These are phyloP conservation scores for Macaca fascicularis DNA, from an alignment of 2,113 vertebrate genomes.

Conservation along the genomic window T2T-MFA8v1.1 NC_088385.1:113783501-113784000, in stretches of 20 bases:
- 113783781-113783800: background rate
- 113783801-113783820: background rate
- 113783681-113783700: background rate
- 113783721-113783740: background rate
- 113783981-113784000: constrained; percentile 13
- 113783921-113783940: background rate
- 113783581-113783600: background rate
- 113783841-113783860: background rate
- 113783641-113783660: background rate
- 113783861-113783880: background rate
- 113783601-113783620: background rate
- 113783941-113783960: background rate
- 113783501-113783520: background rate
- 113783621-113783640: background rate
- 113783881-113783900: background rate
- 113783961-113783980: background rate
- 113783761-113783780: background rate
- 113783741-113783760: background rate
- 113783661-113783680: background rate
- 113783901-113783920: background rate
- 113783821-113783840: background rate
- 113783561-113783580: background rate
- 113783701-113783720: background rate
- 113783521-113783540: background rate
- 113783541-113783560: background rate